These are phyloP conservation scores for Zygothrica quintamaculata DNA, from an alignment of 2,888 invertebrate species.

Conservation along the genomic window DNA sequence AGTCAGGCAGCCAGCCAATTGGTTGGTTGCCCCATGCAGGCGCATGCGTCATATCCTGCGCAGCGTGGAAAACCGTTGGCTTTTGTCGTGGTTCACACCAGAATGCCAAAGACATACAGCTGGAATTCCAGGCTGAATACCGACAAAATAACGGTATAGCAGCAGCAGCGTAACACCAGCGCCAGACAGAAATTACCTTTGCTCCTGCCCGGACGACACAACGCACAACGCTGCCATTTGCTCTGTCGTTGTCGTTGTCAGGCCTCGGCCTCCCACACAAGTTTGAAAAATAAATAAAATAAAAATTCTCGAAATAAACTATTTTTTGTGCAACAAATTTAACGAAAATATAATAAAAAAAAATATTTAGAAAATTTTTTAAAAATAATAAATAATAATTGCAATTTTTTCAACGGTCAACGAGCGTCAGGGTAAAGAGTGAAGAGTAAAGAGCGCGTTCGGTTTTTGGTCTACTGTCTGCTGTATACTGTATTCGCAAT, in stretches of 20 bases:
- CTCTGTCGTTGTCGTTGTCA: constrained; percentile 76
- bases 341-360: constrained; percentile 5
- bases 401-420: constrained; percentile 8
- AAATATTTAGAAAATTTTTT: no score
- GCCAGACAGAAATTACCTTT: constrained; percentile 85
- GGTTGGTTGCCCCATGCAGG: constrained; percentile 52
- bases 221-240: constrained; percentile 80
- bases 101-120: constrained; percentile 30
- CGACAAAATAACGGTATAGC: constrained; percentile 70
- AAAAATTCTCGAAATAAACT: constrained; percentile 11
- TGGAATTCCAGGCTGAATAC: constrained; percentile 79
- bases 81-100: not conserved
- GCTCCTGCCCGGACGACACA: constrained; percentile 85
- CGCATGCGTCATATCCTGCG: constrained; percentile 72
- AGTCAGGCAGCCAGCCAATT: constrained; percentile 57
- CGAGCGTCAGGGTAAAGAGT: constrained; percentile 23
- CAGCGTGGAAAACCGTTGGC: constrained; percentile 56
- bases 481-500: constrained; percentile 8
- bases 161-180: constrained; percentile 52
- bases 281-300: not conserved
- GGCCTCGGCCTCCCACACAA: constrained; percentile 73
- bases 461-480: constrained; percentile 7
- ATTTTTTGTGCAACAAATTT: constrained; percentile 11
- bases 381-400: no score
- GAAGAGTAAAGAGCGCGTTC: constrained; percentile 17